Evolutionary conservation across 2,888 invertebrate genomes (phyloP).

Genomic region (Pterostichus niger): DNA sequence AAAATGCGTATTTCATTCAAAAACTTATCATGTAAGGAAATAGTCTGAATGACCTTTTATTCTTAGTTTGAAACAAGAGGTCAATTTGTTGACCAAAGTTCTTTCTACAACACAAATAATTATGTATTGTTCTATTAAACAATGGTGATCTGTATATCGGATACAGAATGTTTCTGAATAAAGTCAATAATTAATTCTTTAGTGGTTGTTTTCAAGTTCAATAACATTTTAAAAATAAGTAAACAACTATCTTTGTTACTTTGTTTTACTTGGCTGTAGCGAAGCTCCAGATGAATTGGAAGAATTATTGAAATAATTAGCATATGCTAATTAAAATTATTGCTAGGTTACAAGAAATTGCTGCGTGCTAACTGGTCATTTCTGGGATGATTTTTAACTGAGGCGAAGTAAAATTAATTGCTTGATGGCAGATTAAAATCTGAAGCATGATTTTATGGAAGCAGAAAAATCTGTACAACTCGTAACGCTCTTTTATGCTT

Average conservation of each 20-base stretch:
- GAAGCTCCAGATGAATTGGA: slow-evolving; percentile 23
- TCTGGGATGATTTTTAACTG: slow-evolving; percentile 48
- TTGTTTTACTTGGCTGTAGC: slow-evolving; percentile 22
- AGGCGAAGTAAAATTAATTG: slow-evolving; percentile 57
- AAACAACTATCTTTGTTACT: slow-evolving; percentile 39
- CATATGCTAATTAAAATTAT: slow-evolving; percentile 63
- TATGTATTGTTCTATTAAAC: slow-evolving; percentile 57
- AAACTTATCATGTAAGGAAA: slow-evolving; percentile 61
- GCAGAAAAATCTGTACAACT: slow-evolving; percentile 29
- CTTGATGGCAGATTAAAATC: slow-evolving; percentile 58
- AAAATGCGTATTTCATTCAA: slow-evolving; percentile 56
- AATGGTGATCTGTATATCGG: slow-evolving; percentile 33
- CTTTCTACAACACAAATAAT: slow-evolving; percentile 36
- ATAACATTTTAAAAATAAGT: slow-evolving; percentile 38
- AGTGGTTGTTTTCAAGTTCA: slow-evolving; percentile 23
- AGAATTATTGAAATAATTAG: slow-evolving; percentile 62
- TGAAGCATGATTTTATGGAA: slow-evolving; percentile 35
- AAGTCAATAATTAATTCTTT: slow-evolving; percentile 44
- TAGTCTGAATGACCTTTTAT: slow-evolving; percentile 55
- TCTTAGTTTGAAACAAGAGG: slow-evolving; percentile 51
- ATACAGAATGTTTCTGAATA: background rate
- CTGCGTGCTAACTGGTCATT: slow-evolving; percentile 56
- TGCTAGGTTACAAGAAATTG: slow-evolving; percentile 33
- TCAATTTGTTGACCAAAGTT: slow-evolving; percentile 47
- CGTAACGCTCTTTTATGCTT: slow-evolving; percentile 37